A percentile compares a stretch with the other conserved stretches of the same genome.
These are phyloP conservation scores for Drosophila pseudoananassae DNA, from an alignment of 1,140 invertebrate genomes.

Conservation along the genomic window DNA sequence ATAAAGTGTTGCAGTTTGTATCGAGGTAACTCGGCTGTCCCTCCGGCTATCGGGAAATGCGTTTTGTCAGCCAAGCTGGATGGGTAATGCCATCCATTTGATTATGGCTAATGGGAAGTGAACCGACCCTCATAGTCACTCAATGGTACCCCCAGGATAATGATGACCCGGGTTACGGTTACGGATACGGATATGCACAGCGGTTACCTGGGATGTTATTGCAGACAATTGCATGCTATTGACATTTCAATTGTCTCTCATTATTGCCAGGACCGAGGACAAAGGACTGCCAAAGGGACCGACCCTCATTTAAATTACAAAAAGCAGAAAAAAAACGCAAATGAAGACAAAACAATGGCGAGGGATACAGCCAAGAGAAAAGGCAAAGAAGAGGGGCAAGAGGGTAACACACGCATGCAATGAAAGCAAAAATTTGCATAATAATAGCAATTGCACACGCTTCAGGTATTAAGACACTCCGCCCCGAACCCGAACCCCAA, in stretches of 20 bases:
- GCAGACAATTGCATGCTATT: slow-evolving; percentile 70
- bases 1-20: neutral
- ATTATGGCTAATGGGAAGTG: slow-evolving; percentile 20
- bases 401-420: slow-evolving; percentile 63
- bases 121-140: slow-evolving; percentile 7
- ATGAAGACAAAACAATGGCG: slow-evolving; percentile 15
- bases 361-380: neutral
- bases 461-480: slow-evolving; percentile 73
- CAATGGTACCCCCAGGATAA: slow-evolving; percentile 17
- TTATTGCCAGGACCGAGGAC: slow-evolving; percentile 46
- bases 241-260: slow-evolving; percentile 75
- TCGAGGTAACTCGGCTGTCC: neutral
- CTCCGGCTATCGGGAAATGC: neutral
- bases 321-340: neutral
- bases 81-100: slow-evolving; percentile 12
- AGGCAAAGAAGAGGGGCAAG: neutral
- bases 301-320: slow-evolving; percentile 65
- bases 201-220: slow-evolving; percentile 40
- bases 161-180: slow-evolving; percentile 10
- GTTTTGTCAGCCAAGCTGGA: neutral
- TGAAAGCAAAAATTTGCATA: slow-evolving; percentile 76
- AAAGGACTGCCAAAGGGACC: neutral
- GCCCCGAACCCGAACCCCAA: slow-evolving; percentile 7
- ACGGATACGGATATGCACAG: slow-evolving; percentile 4
- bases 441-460: slow-evolving; percentile 80